Base-by-base conservation (phyloP, 2,888 invertebrate genomes). In the Lamellibrachia satsuma region DNA sequence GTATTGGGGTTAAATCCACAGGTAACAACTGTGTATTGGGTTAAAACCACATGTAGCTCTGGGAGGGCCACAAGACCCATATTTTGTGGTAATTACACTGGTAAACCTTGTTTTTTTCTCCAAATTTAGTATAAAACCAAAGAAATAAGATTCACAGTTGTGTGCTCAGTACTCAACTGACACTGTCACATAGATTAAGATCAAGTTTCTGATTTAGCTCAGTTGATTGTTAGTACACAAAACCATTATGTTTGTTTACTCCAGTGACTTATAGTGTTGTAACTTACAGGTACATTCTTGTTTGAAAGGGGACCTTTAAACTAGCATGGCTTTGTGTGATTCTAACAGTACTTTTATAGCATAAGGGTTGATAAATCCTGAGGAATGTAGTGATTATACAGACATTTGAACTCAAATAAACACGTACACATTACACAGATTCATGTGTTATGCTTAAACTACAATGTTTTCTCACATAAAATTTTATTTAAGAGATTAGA, bases 201-300 rank as follows among this genome's bases (percentile, higher is more conserved):
- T 75, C 75, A 75, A 75, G 75, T 15, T 75, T 75, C 75, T 75
- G 22, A 75, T 75, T 75, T 75, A 75, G 75, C 75, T 75, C 75
- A 75, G 75, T 57, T 57, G 57, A 57, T 11, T 11, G 75, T 75
- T 15, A 22, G 75, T 4, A 6, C 75, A 75, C 22, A n/a, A 75
- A 11, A 6, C 75, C 75, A 75, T 75, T 11, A 15, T 75, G 75
- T 2, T 75, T 75, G 22, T 75, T 75, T 75, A 75, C 75, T 22
- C 75, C 6, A 39, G 39, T 11, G 22, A 75, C 11, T 75, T 75
- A 75, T 9, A 55, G 22, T 75, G 39, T 39, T 39, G 39, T 75
- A n/a, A 11, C 6, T 22, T 75, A 75, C 75, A 75, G 75, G 75
- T 75, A 22, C 75, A 39, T 39, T 22, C 75, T 75, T 75, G 75